These are phyloP conservation scores for Limanda limanda DNA, from an alignment of 2,113 vertebrate genomes.

Conservation along the genomic window DNA sequence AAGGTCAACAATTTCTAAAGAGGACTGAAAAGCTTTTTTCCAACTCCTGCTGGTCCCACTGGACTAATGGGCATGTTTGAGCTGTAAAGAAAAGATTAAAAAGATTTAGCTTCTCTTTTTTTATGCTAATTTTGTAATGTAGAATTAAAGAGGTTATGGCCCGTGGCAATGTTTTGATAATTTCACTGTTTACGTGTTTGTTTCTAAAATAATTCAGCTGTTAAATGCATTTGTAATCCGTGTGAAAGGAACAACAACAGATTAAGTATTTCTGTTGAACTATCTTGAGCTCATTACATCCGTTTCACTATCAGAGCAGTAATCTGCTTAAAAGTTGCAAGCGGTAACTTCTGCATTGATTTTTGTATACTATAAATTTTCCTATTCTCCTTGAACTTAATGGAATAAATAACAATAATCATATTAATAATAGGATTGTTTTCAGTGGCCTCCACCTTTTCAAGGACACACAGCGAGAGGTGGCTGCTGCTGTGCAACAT, in stretches of 20 bases:
- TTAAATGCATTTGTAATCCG: slow-evolving; percentile 8
- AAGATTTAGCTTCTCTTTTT: not conserved
- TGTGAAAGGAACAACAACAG: slow-evolving; percentile 23
- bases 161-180: not conserved
- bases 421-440: not conserved
- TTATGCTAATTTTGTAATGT: not conserved
- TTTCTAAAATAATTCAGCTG: slow-evolving; percentile 1
- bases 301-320: not conserved
- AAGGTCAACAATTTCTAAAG: not conserved
- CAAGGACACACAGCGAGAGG: not conserved
- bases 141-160: not conserved
- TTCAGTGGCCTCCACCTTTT: not conserved
- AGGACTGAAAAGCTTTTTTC: too few relatives aligned
- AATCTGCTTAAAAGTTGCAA: not conserved
- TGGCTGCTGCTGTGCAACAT: not conserved
- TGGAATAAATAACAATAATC: too few relatives aligned
- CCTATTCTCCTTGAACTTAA: too few relatives aligned
- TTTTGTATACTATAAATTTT: not conserved
- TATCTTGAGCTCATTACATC: slow-evolving; percentile 28
- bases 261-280: slow-evolving; percentile 24
- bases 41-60: not conserved
- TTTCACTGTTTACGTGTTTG: not conserved
- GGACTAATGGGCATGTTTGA: slow-evolving; percentile 1
- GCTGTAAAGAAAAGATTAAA: slow-evolving; percentile 1
- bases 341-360: not conserved